Conservation (phyloP, 2,888 invertebrate species). For the Caradrina clavipalpis region DNA sequence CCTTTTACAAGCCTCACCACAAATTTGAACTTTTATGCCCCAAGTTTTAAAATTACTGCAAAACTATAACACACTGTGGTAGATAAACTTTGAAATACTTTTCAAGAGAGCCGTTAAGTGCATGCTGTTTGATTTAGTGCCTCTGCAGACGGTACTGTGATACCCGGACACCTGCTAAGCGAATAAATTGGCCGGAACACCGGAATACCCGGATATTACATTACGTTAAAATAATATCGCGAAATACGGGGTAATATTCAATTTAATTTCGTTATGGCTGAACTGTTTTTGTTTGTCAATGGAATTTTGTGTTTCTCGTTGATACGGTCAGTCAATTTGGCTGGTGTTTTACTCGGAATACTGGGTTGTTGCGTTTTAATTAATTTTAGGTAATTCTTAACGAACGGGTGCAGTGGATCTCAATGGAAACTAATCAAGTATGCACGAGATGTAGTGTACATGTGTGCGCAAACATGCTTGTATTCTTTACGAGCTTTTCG, state of each 20-base stretch:
- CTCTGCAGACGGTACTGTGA: slow-evolving; percentile 43
- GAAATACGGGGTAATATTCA: slow-evolving; percentile 67
- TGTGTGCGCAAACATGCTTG: no score
- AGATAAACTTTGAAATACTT: slow-evolving; percentile 57
- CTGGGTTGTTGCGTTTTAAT: slow-evolving; percentile 29
- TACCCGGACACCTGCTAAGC: slow-evolving; percentile 77
- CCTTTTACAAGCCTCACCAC: slow-evolving; percentile 33
- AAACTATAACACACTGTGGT: slow-evolving; percentile 40
- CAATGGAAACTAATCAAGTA: no score
- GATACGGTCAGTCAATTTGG: slow-evolving; percentile 36
- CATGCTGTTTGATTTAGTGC: slow-evolving; percentile 70
- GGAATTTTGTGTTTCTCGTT: slow-evolving; percentile 19
- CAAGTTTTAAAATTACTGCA: slow-evolving; percentile 49
- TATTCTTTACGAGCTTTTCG: no score
- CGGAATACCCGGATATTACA: slow-evolving; percentile 60
- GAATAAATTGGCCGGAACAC: slow-evolving; percentile 77
- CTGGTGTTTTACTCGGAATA: slow-evolving; percentile 4
- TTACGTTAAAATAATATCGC: slow-evolving; percentile 68
- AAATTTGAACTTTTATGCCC: slow-evolving; percentile 47
- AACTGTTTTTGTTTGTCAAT: slow-evolving; percentile 40
- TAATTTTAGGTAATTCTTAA: slow-evolving; percentile 9
- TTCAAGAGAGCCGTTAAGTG: slow-evolving; percentile 56
- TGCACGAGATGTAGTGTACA: no score
- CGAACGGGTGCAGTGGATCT: no score
- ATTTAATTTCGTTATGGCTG: slow-evolving; percentile 61